These are phyloP conservation scores for Mesaphorura yosii DNA, from an alignment of 1,140 invertebrate species.

Conservation along the genomic window DNA sequence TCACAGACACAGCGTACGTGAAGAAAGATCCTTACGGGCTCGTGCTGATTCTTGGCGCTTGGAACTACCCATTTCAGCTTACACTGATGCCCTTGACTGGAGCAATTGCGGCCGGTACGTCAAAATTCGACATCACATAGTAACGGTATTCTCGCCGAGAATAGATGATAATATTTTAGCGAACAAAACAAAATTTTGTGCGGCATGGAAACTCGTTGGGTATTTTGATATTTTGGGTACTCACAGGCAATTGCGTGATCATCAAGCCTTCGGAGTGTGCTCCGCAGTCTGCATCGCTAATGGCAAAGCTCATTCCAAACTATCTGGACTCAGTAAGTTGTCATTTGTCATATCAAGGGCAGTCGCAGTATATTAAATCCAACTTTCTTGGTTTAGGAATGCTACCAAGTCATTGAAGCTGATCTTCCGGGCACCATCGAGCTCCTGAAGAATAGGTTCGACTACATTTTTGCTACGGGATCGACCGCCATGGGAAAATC, in stretches of 20 bases:
- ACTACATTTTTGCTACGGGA: slow-evolving; percentile 97
- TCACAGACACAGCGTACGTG: slow-evolving; percentile 7
- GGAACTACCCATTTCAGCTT: slow-evolving; percentile 87
- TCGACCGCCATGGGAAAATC: slow-evolving; percentile 47
- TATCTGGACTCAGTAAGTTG: slow-evolving; percentile 61
- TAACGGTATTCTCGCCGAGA: no score
- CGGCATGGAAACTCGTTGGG: no score
- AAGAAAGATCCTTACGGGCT: slow-evolving; percentile 32
- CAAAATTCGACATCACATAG: no score
- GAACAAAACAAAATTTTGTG: no score
- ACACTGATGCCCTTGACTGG: slow-evolving; percentile 54
- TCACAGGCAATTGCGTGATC: slow-evolving; percentile 84
- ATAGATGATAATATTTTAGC: no score
- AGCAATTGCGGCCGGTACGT: slow-evolving; percentile 88
- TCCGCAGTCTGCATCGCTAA: slow-evolving; percentile 54
- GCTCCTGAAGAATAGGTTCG: slow-evolving; percentile 78
- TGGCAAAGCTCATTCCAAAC: slow-evolving; percentile 69
- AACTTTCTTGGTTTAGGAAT: slow-evolving; percentile 43
- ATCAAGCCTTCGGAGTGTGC: slow-evolving; percentile 91
- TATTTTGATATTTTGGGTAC: no score
- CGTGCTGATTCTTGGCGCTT: slow-evolving; percentile 49
- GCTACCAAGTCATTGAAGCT: slow-evolving; percentile 57
- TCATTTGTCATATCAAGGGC: background rate
- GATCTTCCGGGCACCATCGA: slow-evolving; percentile 71
- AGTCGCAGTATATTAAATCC: background rate